Evolutionary conservation across 2,113 vertebrate genomes (phyloP), one percentile per base, ranked within the genome.

Genomic region (Oplegnathus fasciatus): DNA sequence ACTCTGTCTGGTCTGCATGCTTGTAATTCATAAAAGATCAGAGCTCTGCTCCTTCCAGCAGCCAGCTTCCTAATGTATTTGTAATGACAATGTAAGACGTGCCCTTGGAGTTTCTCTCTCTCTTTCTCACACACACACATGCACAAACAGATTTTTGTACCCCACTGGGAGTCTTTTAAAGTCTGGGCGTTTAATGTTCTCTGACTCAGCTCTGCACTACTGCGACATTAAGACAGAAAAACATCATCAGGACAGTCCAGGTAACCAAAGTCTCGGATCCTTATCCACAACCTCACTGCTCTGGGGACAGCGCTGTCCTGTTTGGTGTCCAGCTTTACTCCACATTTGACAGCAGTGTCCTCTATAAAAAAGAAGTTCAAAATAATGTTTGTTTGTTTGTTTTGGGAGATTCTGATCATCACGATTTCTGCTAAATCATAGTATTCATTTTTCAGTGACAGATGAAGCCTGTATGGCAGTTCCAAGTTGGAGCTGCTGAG

Each of bases 11-110:
- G 22, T 72, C 50, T 67, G 26, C 40, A 54, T 34, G 17, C 74
- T 86, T 52, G 54, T 78, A 72, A 86, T 82, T 86, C 68, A 82
- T 67, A 72, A 78, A 42, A 73, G 79, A 73, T 74, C 62, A 86
- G 74, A 78, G 68, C 74, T 61, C 10, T 15, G 6, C 66, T 78
- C 34, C 67, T 24, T 85, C 66, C 26, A 71, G 57, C 65, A 81
- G 70, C 26, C 61, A 54, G 64, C 9, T 15, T 65, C 30, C 24
- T 81, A 71, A 76, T 86, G 72, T 58, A 66, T 86, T 80, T 34
- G 78, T 78, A 58, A 77, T 77, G 58, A 66, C 58, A 73, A 55
- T 15, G 75, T 50, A 68, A 68, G 62, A 73, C n/a, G 28, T 77
- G 20, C 64, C 26, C 54, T 78, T 66, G 15, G 26, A 77, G 66